These are phyloP conservation scores for Drosophila greeni DNA, from an alignment of 2,888 invertebrate species.

Conservation along the genomic window DNA sequence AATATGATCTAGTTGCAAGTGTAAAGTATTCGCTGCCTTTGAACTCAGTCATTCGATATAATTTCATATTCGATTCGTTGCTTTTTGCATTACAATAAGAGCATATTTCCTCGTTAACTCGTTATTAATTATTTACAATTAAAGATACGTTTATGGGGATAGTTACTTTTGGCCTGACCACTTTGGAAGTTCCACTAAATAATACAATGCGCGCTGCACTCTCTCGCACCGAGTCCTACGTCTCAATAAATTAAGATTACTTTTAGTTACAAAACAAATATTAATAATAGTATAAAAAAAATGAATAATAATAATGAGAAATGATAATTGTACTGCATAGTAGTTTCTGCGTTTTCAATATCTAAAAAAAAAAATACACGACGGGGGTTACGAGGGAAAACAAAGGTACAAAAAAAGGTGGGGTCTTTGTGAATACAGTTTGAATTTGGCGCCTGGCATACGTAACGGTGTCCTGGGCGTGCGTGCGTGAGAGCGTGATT, in stretches of 20 bases:
- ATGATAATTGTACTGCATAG: constrained; percentile 41
- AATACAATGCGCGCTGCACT: constrained; percentile 40
- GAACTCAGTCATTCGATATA: constrained; percentile 41
- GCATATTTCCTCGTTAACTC: constrained; percentile 6
- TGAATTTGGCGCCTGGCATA: constrained; percentile 5
- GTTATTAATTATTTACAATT: constrained; percentile 22
- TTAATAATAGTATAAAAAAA: constrained; percentile 7
- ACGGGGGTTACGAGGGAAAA: neutral
- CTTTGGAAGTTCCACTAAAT: constrained; percentile 66
- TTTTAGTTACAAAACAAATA: constrained; percentile 14
- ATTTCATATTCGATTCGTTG: constrained; percentile 43
- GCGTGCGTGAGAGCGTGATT: constrained; percentile 12
- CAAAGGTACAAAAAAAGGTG: neutral
- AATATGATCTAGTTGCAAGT: constrained; percentile 37
- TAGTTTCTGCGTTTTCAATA: constrained; percentile 44
- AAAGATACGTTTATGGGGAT: constrained; percentile 16
- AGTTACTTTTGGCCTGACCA: constrained; percentile 72
- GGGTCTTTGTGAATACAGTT: constrained; percentile 26
- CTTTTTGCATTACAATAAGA: constrained; percentile 5
- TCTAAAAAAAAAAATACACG: constrained; percentile 37
- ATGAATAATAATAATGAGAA: constrained; percentile 18
- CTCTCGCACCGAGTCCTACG: constrained; percentile 2
- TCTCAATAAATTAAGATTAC: constrained; percentile 28
- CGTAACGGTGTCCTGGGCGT: constrained; percentile 1
- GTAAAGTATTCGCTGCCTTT: constrained; percentile 47